A percentile compares a stretch with the other conserved stretches of the same genome.
These are phyloP conservation scores for Listronotus bonariensis DNA, from an alignment of 1,140 invertebrate species.

Conservation along the genomic window DNA sequence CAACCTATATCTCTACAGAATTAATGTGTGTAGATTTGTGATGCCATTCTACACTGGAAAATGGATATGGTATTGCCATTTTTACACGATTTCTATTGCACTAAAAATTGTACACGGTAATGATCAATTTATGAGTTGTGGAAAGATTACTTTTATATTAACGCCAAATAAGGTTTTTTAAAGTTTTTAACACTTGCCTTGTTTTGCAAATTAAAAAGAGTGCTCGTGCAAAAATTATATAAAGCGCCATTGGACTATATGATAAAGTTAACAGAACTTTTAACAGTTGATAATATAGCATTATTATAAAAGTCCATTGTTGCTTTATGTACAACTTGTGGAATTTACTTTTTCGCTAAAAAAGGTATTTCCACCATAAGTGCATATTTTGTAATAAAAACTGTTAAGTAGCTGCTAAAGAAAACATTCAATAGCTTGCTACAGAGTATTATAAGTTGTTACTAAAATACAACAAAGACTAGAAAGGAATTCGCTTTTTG, in stretches of 20 bases:
- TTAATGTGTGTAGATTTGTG: constrained; percentile 48
- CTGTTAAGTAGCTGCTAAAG: constrained; percentile 8
- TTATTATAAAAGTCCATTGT: not conserved
- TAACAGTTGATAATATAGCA: too few species aligned
- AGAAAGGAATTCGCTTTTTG: constrained; percentile 6
- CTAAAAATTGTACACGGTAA: constrained; percentile 41
- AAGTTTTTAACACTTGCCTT: not conserved
- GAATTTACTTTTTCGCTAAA: not conserved
- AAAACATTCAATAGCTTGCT: constrained; percentile 18
- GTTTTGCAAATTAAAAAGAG: constrained; percentile 3
- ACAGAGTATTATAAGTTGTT: constrained; percentile 27
- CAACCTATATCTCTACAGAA: constrained; percentile 54
- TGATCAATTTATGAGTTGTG: constrained; percentile 35
- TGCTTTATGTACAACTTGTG: constrained; percentile 7
- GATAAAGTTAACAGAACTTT: not conserved
- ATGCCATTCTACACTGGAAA: constrained; percentile 45
- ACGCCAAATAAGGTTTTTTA: not conserved
- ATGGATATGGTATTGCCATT: constrained; percentile 55
- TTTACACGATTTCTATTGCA: constrained; percentile 54
- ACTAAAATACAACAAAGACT: constrained; percentile 22
- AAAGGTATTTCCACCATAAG: not conserved
- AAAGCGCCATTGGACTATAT: constrained; percentile 9
- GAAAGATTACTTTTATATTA: constrained; percentile 31
- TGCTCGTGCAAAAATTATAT: constrained; percentile 21
- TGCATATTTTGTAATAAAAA: constrained; percentile 7